Percentiles rank a stretch among this genome's conserved stretches.
phyloP scores from a whole-genome alignment of 2,113 vertebrate genomes.

The Chauna torquata region DNA sequence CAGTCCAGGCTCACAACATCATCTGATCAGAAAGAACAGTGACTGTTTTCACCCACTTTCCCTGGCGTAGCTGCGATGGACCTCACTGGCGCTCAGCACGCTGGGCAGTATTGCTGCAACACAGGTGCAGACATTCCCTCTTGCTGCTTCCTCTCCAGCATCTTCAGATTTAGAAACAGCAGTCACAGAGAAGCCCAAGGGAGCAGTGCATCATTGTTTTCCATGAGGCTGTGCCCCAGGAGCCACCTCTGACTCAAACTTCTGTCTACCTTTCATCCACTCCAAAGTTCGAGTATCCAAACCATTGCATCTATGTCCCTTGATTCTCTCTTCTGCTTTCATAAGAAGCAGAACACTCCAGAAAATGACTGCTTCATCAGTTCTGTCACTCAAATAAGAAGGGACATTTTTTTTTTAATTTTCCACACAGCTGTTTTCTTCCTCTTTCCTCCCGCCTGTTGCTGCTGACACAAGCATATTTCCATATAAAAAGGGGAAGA shows the following conservation, averaged over 20 bases:
- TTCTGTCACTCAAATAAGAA: constrained; percentile 54
- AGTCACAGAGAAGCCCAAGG: neutral
- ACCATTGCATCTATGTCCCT: neutral
- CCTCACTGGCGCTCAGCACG: neutral
- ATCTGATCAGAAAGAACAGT: neutral
- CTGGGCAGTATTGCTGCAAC: neutral
- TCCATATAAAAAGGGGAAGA: constrained; percentile 55
- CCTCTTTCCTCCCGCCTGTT: constrained; percentile 31
- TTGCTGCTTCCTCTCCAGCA: neutral
- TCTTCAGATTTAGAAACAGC: neutral
- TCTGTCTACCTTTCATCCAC: neutral
- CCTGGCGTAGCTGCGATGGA: neutral
- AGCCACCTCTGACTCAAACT: neutral
- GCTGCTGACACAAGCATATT: constrained; percentile 44
- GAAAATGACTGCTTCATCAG: constrained; percentile 56
- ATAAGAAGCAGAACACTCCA: neutral
- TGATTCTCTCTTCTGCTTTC: constrained; percentile 43
- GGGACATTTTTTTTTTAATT: neutral
- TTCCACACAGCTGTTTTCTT: constrained; percentile 56
- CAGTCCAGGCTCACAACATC: neutral
- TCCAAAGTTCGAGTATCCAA: neutral
- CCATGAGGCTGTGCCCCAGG: neutral
- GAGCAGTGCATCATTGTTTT: neutral
- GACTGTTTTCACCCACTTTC: neutral
- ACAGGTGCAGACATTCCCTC: neutral